A percentile compares a stretch with the other conserved stretches of the same genome.
Conservation (phyloP, 2,888 invertebrate genomes). For the Stenurella melanura region DNA sequence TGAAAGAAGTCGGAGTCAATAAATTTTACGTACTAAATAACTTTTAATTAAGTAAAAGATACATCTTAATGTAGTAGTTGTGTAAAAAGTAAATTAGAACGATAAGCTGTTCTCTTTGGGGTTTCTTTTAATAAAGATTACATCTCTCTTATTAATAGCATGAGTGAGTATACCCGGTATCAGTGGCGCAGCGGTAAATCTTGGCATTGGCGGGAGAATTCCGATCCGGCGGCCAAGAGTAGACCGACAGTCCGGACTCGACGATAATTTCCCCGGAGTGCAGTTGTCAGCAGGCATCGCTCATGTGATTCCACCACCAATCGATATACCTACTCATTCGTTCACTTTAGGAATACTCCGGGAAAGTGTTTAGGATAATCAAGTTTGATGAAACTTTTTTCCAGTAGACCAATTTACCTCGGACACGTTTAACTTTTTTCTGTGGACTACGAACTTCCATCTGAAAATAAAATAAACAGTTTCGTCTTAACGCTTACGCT, state of each 20-base stretch:
- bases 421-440: slow-evolving; percentile 34
- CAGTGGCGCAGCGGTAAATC: slow-evolving; percentile 63
- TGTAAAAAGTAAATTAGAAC: slow-evolving; percentile 16
- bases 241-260: slow-evolving; percentile 59
- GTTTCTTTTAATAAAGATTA: slow-evolving; percentile 57
- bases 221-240: slow-evolving; percentile 53
- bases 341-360: slow-evolving; percentile 40
- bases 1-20: too few relatives aligned
- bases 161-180: slow-evolving; percentile 57
- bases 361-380: slow-evolving; percentile 47
- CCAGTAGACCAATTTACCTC: slow-evolving; percentile 17
- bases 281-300: slow-evolving; percentile 66
- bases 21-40: too few relatives aligned
- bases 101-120: slow-evolving; percentile 23
- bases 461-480: slow-evolving; percentile 7
- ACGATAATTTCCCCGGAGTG: slow-evolving; percentile 68
- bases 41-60: background rate
- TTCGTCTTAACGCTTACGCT: background rate
- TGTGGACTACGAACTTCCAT: slow-evolving; percentile 10
- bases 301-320: slow-evolving; percentile 61
- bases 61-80: background rate
- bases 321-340: slow-evolving; percentile 58
- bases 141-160: slow-evolving; percentile 62
- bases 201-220: slow-evolving; percentile 58
- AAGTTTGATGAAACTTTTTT: slow-evolving; percentile 42